Conservation (phyloP, 2,888 invertebrate species). For the Drosophila ezoana region DNA sequence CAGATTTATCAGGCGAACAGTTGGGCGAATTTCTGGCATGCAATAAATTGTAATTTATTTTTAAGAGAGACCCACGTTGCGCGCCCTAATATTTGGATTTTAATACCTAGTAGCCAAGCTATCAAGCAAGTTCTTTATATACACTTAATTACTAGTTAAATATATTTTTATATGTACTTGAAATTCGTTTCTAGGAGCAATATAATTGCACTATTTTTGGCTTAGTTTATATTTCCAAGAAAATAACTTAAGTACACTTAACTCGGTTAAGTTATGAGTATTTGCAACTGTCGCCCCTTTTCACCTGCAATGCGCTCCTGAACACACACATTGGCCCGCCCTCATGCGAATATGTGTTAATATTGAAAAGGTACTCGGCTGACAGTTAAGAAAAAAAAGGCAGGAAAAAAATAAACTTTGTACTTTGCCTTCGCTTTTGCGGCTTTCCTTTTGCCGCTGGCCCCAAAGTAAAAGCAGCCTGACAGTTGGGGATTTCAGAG, state of each 20-base stretch:
- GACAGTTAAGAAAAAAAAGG: conserved; percentile 14
- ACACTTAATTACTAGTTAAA: no score
- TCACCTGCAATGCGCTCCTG: conserved; percentile 14
- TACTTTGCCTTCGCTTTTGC: conserved; percentile 39
- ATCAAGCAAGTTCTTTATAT: no score
- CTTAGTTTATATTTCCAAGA: background rate
- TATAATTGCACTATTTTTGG: no score
- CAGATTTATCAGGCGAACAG: background rate
- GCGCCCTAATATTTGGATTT: no score
- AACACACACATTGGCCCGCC: background rate
- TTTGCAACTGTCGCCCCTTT: background rate
- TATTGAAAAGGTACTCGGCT: conserved; percentile 12
- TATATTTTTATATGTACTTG: no score
- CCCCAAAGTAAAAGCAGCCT: conserved; percentile 45
- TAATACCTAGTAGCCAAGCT: no score
- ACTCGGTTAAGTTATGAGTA: background rate
- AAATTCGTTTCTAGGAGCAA: no score
- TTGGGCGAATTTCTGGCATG: background rate
- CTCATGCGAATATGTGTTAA: conserved; percentile 9
- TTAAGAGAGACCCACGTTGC: no score
- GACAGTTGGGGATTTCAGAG: conserved; percentile 66
- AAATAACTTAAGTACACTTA: background rate
- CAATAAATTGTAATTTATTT: background rate
- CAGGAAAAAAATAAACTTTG: conserved; percentile 14
- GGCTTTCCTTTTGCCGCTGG: conserved; percentile 52